phyloP scores from a whole-genome alignment of 2,888 invertebrate genomes.

The Crematogaster levior region DNA sequence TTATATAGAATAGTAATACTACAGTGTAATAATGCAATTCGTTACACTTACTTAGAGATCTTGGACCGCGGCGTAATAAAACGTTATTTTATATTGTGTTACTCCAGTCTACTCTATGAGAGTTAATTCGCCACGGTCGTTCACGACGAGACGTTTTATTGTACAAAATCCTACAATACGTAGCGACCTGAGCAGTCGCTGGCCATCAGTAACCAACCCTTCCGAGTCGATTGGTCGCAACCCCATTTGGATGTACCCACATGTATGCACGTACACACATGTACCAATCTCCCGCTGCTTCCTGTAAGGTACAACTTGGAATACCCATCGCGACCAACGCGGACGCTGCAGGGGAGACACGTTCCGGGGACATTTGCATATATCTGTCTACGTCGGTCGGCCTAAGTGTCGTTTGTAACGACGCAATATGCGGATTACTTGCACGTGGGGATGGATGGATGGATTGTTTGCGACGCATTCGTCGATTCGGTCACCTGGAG shows the following conservation, averaged over 20 bases:
- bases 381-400: conserved; percentile 4
- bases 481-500: conserved; percentile 7
- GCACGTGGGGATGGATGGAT: not conserved
- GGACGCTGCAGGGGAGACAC: conserved; percentile 37
- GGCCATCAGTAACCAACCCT: conserved; percentile 32
- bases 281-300: conserved; percentile 37
- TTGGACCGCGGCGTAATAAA: not conserved
- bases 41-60: no score
- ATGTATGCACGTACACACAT: conserved; percentile 20
- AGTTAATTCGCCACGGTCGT: conserved; percentile 2
- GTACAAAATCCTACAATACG: conserved; percentile 21
- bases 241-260: conserved; percentile 60
- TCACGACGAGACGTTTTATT: conserved; percentile 16
- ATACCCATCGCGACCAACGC: conserved; percentile 62
- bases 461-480: not conserved
- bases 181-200: conserved; percentile 11
- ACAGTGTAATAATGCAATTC: not conserved
- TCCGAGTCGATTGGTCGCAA: conserved; percentile 53
- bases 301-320: conserved; percentile 63
- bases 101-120: not conserved
- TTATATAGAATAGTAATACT: not conserved
- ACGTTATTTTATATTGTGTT: not conserved
- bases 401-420: conserved; percentile 36
- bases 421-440: conserved; percentile 32
- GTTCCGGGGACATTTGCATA: conserved; percentile 55